phyloP scores from a whole-genome alignment of 2,113 vertebrate genomes.

The Xiphophorus couchianus region DNA sequence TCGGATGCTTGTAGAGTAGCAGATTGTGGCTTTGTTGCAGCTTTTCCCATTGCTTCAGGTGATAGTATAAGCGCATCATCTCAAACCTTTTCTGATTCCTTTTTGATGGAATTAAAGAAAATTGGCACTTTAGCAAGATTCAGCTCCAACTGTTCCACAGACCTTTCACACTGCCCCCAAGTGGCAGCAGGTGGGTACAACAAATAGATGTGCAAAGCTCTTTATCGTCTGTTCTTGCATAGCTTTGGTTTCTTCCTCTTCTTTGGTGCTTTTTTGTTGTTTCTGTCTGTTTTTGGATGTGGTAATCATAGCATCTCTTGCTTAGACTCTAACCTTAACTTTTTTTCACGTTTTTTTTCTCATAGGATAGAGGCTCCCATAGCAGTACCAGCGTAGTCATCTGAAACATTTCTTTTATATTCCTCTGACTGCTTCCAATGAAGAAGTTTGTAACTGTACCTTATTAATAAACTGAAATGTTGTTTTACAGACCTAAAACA shows the following conservation, averaged over 20 bases:
- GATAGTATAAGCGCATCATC: neutral
- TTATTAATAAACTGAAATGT: constrained; percentile 11
- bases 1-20: neutral
- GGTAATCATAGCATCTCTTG: neutral
- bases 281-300: neutral
- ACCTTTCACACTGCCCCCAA: neutral
- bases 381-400: constrained; percentile 91
- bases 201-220: too few relatives aligned
- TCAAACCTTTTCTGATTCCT: neutral
- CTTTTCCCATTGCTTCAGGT: neutral
- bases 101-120: neutral
- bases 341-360: constrained; percentile 58
- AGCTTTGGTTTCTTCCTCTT: constrained; percentile 5
- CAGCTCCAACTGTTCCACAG: neutral
- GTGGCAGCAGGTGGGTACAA: neutral
- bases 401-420: constrained; percentile 65
- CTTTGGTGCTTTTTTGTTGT: constrained; percentile 7
- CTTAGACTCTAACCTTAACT: constrained; percentile 13
- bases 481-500: constrained; percentile 7
- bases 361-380: constrained; percentile 90
- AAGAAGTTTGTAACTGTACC: constrained; percentile 12
- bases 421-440: constrained; percentile 45
- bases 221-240: neutral
- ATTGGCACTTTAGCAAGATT: neutral
- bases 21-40: too few relatives aligned